Percentiles rank a stretch among this genome's conserved stretches.
These are phyloP conservation scores for Aptenodytes patagonicus DNA, from an alignment of 2,113 vertebrate species.

Conservation along the genomic window DNA sequence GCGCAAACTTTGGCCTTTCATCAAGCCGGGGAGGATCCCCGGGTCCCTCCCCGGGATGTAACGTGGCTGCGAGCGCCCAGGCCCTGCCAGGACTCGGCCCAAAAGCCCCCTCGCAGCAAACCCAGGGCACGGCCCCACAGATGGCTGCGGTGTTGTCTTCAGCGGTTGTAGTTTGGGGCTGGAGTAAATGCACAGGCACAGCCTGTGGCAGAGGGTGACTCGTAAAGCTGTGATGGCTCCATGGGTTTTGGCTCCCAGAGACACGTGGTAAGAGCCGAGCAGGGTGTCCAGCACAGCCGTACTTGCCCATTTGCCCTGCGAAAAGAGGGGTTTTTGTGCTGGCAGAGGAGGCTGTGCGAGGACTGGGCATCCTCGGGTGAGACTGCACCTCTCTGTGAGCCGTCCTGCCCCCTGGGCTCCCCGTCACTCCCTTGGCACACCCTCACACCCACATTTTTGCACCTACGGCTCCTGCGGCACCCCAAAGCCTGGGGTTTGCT, in stretches of 20 bases:
- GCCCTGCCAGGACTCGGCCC: neutral
- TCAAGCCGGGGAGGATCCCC: neutral
- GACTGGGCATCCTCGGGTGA: rapidly evolving
- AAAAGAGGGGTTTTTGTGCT: neutral
- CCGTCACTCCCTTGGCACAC: neutral
- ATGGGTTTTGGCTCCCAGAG: neutral
- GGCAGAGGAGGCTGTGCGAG: neutral
- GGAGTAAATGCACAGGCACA: no score
- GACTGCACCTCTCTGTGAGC: neutral
- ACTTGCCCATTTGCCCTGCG: neutral
- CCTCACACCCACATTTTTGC: neutral
- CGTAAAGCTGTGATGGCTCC: neutral
- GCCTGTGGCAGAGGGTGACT: neutral
- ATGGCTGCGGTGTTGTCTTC: no score
- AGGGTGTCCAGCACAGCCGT: rapidly evolving
- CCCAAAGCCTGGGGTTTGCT: neutral
- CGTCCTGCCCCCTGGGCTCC: neutral
- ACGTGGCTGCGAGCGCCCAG: neutral
- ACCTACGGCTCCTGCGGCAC: neutral
- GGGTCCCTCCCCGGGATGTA: neutral
- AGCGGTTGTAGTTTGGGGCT: neutral
- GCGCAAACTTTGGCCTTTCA: neutral
- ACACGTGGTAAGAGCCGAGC: rapidly evolving
- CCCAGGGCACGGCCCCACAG: rapidly evolving
- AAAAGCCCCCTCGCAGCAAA: neutral